Conservation (phyloP, 2,888 invertebrate genomes). For the Empis stercorea region DNA sequence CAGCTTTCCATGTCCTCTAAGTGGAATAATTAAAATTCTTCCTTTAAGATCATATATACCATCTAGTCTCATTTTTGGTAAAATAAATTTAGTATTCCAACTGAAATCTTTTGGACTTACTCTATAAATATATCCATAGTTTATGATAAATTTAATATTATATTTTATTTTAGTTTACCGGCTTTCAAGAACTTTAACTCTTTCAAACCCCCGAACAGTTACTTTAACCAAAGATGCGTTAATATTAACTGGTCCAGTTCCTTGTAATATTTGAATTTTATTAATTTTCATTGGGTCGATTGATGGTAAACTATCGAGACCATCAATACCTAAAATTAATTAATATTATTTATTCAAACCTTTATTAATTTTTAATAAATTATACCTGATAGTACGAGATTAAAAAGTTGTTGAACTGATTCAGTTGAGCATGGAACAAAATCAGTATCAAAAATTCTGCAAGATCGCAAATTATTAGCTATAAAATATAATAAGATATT, state of each 20-base stretch:
- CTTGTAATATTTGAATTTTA: constrained; percentile 50
- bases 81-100: constrained; percentile 48
- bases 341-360: not conserved
- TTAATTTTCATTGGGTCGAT: constrained; percentile 50
- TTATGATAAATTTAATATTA: not conserved
- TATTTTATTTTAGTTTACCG: constrained; percentile 33
- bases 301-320: constrained; percentile 35
- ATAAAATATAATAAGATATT: not conserved
- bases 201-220: constrained; percentile 47
- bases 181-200: constrained; percentile 45
- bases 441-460: constrained; percentile 46
- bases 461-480: constrained; percentile 20
- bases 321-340: constrained; percentile 12
- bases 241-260: constrained; percentile 52
- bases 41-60: constrained; percentile 53
- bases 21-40: constrained; percentile 51
- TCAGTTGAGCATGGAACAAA: constrained; percentile 54
- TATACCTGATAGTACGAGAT: constrained; percentile 48
- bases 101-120: constrained; percentile 52
- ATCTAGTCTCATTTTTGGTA: constrained; percentile 52
- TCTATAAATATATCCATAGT: constrained; percentile 25
- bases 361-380: not conserved
- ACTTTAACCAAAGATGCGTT: constrained; percentile 52
- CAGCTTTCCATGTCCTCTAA: constrained; percentile 49
- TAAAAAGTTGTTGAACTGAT: constrained; percentile 55